Percentiles rank a stretch among this genome's conserved stretches.
These are phyloP conservation scores for Liasis olivaceus DNA, from an alignment of 2,797 vertebrate species.

Conservation along the genomic window DNA sequence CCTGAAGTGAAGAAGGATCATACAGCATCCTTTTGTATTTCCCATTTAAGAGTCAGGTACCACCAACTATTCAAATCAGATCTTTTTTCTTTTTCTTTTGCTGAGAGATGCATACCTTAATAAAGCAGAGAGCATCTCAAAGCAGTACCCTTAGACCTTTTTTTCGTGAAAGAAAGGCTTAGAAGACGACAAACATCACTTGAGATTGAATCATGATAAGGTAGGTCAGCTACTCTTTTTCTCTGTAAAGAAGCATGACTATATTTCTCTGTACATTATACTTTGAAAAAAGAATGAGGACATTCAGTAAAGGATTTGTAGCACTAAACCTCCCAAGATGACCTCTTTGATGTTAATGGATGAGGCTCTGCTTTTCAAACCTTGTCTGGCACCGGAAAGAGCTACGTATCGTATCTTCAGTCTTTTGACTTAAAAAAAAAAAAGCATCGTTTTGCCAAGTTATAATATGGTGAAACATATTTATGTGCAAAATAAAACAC, in stretches of 20 bases:
- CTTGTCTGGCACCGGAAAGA: not conserved
- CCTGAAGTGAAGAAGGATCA: slow-evolving; percentile 56
- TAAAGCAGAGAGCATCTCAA: slow-evolving; percentile 54
- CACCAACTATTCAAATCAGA: slow-evolving; percentile 56
- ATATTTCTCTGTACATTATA: slow-evolving; percentile 18
- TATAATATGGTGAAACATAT: slow-evolving; percentile 15
- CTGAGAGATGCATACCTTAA: slow-evolving; percentile 38
- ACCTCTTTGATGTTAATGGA: fast-evolving
- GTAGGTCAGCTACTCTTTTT: slow-evolving; percentile 46
- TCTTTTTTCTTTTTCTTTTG: not conserved
- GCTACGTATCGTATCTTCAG: not conserved
- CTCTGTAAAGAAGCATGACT: slow-evolving; percentile 20
- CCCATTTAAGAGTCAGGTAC: slow-evolving; percentile 40
- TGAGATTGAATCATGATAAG: slow-evolving; percentile 37
- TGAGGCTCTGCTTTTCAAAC: not conserved
- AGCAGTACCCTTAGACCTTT: slow-evolving; percentile 45
- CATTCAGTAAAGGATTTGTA: not conserved
- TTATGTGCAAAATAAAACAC: slow-evolving; percentile 33
- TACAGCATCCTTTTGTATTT: slow-evolving; percentile 56
- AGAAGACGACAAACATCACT: slow-evolving; percentile 57
- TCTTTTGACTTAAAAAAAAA: not conserved
- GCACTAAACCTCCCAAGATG: fast-evolving
- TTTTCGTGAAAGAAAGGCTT: slow-evolving; percentile 57
- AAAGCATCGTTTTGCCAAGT: not conserved
- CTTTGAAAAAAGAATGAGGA: slow-evolving; percentile 21